Conservation (phyloP, 2,888 invertebrate species). For the Perizoma affinitatum region DNA sequence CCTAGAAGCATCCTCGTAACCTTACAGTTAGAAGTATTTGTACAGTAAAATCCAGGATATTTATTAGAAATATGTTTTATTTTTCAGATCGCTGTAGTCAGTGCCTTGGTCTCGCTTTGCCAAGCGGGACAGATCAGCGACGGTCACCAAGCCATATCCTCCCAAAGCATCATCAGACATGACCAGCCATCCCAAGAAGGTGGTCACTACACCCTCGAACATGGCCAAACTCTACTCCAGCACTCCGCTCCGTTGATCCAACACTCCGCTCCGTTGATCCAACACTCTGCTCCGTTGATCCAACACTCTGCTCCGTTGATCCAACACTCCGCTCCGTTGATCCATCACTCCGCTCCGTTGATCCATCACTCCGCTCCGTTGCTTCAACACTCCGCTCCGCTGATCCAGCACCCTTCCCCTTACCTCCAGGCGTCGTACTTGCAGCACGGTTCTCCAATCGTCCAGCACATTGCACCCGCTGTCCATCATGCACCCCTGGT, state of each 20-base stretch:
- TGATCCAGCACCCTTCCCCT: slow-evolving; percentile 30
- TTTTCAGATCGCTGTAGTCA: slow-evolving; percentile 71
- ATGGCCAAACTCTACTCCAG: slow-evolving; percentile 45
- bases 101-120: slow-evolving; percentile 72
- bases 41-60: neutral
- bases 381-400: slow-evolving; percentile 44
- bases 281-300: slow-evolving; percentile 13
- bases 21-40: no score
- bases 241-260: slow-evolving; percentile 39
- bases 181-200: slow-evolving; percentile 62
- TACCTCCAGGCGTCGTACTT: slow-evolving; percentile 43
- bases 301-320: slow-evolving; percentile 34
- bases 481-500: slow-evolving; percentile 51
- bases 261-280: slow-evolving; percentile 22
- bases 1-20: no score
- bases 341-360: slow-evolving; percentile 43
- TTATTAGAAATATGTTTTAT: slow-evolving; percentile 11
- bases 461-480: slow-evolving; percentile 53
- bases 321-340: slow-evolving; percentile 45
- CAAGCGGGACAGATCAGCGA: slow-evolving; percentile 70
- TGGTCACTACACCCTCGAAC: slow-evolving; percentile 40
- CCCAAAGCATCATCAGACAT: slow-evolving; percentile 73
- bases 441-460: slow-evolving; percentile 42
- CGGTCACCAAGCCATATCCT: slow-evolving; percentile 66
- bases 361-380: slow-evolving; percentile 34